phyloP scores from a whole-genome alignment of 2,113 vertebrate genomes.

The Hyaena hyaena region DNA sequence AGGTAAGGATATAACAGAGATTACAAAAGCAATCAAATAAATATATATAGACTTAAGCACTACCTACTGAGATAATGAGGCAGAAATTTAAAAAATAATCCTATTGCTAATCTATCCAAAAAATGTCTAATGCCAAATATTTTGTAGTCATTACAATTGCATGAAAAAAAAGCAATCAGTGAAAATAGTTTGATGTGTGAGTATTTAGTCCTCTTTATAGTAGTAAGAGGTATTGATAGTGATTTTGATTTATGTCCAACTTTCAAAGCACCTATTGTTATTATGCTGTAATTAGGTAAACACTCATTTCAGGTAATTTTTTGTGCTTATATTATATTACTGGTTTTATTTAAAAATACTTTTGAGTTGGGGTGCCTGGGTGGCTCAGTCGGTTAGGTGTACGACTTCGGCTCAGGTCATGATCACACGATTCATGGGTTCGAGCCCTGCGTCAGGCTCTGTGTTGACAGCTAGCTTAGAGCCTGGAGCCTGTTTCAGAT shows the following conservation, averaged over 20 bases:
- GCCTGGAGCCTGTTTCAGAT: too few species aligned
- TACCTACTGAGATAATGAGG: too few species aligned
- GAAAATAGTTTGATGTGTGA: not conserved
- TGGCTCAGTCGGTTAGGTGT: too few species aligned
- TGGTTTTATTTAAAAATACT: not conserved
- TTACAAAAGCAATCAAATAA: not conserved
- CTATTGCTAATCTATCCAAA: not conserved
- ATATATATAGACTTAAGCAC: not conserved
- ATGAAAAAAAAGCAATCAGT: not conserved
- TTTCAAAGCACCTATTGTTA: not conserved
- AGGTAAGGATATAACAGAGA: not conserved
- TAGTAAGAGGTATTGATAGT: not conserved
- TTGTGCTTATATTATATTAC: not conserved
- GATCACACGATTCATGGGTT: too few species aligned
- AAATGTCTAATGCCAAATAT: not conserved
- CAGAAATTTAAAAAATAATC: not conserved
- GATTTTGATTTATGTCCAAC: not conserved
- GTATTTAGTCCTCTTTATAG: not conserved
- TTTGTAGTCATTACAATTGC: not conserved
- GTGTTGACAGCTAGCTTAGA: too few species aligned
- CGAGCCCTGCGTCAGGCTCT: too few species aligned
- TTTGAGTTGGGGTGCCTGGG: not conserved
- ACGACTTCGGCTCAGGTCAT: too few species aligned
- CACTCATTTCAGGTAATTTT: not conserved
- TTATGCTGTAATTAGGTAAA: not conserved